phyloP scores from a whole-genome alignment of 2,888 invertebrate genomes.

The Chaitophorus viminalis region DNA sequence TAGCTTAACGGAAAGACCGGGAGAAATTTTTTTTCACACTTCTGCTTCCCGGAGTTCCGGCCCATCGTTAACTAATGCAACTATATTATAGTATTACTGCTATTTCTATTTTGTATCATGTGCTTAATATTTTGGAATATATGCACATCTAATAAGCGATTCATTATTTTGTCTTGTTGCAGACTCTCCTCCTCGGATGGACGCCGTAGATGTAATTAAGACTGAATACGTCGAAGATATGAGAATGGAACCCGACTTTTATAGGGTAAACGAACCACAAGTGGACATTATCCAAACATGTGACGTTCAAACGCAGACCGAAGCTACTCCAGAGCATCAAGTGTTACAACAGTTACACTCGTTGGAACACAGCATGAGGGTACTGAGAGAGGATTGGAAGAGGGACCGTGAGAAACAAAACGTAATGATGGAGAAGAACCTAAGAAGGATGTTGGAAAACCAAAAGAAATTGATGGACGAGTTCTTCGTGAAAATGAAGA shows the following conservation, averaged over 20 bases:
- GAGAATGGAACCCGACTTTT: slow-evolving; percentile 44
- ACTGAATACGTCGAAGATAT: slow-evolving; percentile 25
- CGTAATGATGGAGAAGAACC: slow-evolving; percentile 11
- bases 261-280: slow-evolving; percentile 38
- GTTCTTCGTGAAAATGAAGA: background rate
- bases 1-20: no score
- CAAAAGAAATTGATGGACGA: slow-evolving; percentile 41
- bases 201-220: background rate
- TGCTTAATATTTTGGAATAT: background rate
- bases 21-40: no score
- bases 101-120: no score
- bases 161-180: background rate
- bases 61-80: no score
- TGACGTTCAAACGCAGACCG: slow-evolving; percentile 52
- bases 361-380: slow-evolving; percentile 14
- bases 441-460: slow-evolving; percentile 8
- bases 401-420: slow-evolving; percentile 29
- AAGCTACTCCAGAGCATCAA: background rate
- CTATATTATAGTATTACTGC: no score
- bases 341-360: slow-evolving; percentile 20
- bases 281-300: slow-evolving; percentile 46
- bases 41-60: no score
- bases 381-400: slow-evolving; percentile 12
- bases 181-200: slow-evolving; percentile 47
- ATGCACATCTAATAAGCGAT: background rate